Evolutionary conservation across 2,888 invertebrate species (phyloP), one percentile per base, ranked within the genome.

Genomic region (Cloeon dipterum): DNA sequence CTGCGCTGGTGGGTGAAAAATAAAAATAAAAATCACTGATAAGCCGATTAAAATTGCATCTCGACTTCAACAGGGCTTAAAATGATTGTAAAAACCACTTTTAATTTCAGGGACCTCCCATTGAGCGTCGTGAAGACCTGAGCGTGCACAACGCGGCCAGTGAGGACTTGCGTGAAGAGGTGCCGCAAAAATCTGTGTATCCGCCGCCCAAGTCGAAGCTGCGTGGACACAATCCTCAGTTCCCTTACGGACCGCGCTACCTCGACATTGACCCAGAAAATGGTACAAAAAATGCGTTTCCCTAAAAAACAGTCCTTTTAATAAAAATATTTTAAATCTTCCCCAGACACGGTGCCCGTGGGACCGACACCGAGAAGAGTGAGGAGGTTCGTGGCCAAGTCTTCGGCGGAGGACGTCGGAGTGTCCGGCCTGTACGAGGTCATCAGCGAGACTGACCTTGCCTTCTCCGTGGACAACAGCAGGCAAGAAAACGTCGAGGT

Each of bases 381-480:
- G 29, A 29, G 29, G 5, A 5, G 29, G 7, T n/a, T 8, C 29
- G n/a, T 16, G 5, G 29, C 29, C 29, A 29, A 29, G 29, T 7
- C 29, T 5, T 8, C 7, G 29, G 29, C 29, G 29, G 39, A 38
- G 19, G 85, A 85, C 50, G 82, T 88, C 2, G 86, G 88, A 5
- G 86, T 89, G 2, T 81, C 81, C 43, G 82, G 85, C 0, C 66
- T 85, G 17, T 88, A 86, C 55, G 83, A 86, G 45, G 83, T 89
- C 34, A 83, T 89, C 39, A 86, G 88, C 3, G 83, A 86, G 55
- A 83, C 85, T 2, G 89, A 89, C 55, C 59, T 89, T 26, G 85
- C 81, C 25, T 89, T 89, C 55, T 82, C 81, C 46, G 83, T 86
- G 1, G 78, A 83, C 47, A n/a, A n/a, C n/a, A 64, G 68, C 36